phyloP scores from a whole-genome alignment of 2,888 invertebrate species.

The Ernsta delagoae region DNA sequence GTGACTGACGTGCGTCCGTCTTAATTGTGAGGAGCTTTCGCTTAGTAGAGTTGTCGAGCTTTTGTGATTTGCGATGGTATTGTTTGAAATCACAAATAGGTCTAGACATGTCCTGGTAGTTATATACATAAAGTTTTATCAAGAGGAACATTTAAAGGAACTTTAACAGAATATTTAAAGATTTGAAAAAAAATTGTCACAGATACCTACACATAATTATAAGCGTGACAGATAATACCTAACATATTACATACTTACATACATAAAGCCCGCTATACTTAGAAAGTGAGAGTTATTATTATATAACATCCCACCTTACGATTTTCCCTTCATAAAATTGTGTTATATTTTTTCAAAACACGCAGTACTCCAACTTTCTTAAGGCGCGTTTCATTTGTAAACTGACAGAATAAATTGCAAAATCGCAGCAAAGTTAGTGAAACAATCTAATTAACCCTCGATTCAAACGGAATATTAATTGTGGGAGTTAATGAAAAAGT shows the following conservation, averaged over 20 bases:
- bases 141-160: too few relatives aligned
- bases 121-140: too few relatives aligned
- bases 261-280: too few relatives aligned
- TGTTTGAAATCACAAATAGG: neutral
- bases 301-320: too few relatives aligned
- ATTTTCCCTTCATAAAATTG: too few relatives aligned
- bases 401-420: neutral
- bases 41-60: neutral
- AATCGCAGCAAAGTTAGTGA: neutral
- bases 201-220: too few relatives aligned
- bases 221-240: too few relatives aligned
- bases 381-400: neutral
- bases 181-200: too few relatives aligned
- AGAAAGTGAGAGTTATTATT: too few relatives aligned
- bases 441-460: constrained; percentile 2
- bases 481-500: neutral
- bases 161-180: too few relatives aligned
- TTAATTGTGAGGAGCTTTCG: constrained; percentile 17
- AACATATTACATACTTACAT: too few relatives aligned
- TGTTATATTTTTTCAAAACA: neutral
- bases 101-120: neutral
- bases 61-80: neutral
- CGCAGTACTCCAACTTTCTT: too few relatives aligned
- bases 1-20: constrained; percentile 23
- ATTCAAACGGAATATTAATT: neutral